Conservation (phyloP, 2,797 vertebrate genomes). For the Phrynocephalus vlangalii region DNA sequence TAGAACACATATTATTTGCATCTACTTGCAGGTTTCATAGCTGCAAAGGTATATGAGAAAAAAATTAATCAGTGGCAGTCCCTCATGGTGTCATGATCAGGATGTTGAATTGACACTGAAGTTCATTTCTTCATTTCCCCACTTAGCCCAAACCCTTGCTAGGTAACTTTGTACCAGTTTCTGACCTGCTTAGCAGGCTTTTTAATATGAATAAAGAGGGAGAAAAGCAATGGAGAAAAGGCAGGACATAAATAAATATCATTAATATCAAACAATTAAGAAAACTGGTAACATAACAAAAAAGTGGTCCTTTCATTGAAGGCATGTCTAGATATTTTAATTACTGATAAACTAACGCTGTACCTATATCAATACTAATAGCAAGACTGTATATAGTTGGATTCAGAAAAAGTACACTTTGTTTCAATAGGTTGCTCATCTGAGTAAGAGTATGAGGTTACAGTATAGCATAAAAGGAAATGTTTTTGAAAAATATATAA, state of each 20-base stretch:
- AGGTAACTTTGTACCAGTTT: background rate
- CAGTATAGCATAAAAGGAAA: no score
- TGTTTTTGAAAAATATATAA: background rate
- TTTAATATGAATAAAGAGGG: no score
- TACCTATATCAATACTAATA: no score
- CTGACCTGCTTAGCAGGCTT: background rate
- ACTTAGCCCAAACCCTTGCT: background rate
- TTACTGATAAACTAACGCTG: background rate
- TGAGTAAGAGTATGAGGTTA: no score
- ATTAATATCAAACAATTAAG: background rate
- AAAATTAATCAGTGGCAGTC: background rate
- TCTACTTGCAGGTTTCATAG: background rate
- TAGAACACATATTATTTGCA: background rate
- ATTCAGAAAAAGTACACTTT: no score
- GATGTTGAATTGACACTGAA: background rate
- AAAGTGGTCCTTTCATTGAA: background rate
- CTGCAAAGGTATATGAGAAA: constrained; percentile 32
- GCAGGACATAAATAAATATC: no score
- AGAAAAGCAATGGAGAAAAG: no score
- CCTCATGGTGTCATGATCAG: background rate
- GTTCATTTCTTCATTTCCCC: background rate
- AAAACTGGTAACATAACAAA: background rate
- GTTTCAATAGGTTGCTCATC: no score
- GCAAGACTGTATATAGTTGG: no score
- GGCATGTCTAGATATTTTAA: background rate